These are phyloP conservation scores for Erpetoichthys calabaricus DNA, from an alignment of 2,797 vertebrate genomes.

Conservation along the genomic window DNA sequence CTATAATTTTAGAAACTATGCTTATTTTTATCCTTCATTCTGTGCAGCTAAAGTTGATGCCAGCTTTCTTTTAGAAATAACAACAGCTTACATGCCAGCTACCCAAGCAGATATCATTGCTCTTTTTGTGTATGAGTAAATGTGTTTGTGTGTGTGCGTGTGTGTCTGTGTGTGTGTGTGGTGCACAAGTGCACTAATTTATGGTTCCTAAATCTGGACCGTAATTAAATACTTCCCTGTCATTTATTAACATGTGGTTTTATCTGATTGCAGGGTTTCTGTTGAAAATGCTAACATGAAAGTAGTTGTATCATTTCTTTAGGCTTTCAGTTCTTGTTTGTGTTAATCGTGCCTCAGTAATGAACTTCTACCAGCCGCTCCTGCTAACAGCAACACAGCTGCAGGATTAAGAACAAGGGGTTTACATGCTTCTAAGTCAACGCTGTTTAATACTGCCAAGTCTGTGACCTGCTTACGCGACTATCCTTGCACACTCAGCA, in stretches of 20 bases:
- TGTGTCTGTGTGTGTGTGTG: too few relatives aligned
- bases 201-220: not conserved
- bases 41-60: not conserved
- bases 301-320: conserved; percentile 8
- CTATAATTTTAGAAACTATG: not conserved
- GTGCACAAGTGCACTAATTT: not conserved
- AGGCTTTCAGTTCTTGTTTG: conserved; percentile 9
- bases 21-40: not conserved
- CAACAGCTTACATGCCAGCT: not conserved
- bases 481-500: conserved; percentile 16
- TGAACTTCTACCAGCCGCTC: conserved; percentile 1
- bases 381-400: conserved; percentile 1
- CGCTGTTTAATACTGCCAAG: conserved; percentile 11
- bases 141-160: too few relatives aligned
- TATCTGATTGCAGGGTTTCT: not conserved
- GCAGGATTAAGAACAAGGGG: conserved; percentile 9
- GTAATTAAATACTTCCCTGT: not conserved
- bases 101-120: not conserved
- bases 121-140: not conserved
- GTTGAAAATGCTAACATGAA: not conserved
- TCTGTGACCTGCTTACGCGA: conserved; percentile 14
- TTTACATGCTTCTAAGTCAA: conserved; percentile 6
- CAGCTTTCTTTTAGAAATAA: not conserved
- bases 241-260: not conserved
- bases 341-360: conserved; percentile 6